Conservation (phyloP, 2,797 vertebrate species). For the Phrynocephalus guinanensis region DNA sequence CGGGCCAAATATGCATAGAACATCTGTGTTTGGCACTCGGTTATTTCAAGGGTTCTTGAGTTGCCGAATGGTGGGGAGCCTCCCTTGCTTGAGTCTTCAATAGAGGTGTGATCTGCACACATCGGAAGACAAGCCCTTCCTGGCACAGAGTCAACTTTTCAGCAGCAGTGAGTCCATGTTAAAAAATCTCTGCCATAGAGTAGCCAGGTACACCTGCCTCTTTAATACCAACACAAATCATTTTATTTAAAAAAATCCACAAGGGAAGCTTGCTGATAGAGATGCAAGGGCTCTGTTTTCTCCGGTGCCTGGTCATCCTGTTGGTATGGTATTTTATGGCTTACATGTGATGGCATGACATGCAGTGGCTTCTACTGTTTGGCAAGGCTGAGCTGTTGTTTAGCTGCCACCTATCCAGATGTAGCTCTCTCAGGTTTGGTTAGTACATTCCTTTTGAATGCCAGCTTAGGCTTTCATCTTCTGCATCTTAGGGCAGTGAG, state of each 20-base stretch:
- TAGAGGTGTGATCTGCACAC: too few relatives aligned
- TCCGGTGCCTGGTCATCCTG: too few relatives aligned
- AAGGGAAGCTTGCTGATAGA: neutral
- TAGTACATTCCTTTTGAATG: neutral
- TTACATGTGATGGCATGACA: neutral
- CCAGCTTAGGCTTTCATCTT: too few relatives aligned
- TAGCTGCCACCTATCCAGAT: neutral
- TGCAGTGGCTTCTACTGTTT: neutral
- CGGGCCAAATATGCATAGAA: too few relatives aligned
- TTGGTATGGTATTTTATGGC: neutral
- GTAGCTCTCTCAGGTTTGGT: neutral
- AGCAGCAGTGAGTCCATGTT: neutral
- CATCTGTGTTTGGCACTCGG: too few relatives aligned
- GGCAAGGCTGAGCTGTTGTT: neutral
- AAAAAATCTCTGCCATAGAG: neutral
- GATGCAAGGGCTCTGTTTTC: neutral
- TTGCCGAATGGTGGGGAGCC: too few relatives aligned
- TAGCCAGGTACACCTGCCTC: neutral
- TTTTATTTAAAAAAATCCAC: too few relatives aligned
- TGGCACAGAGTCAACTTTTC: neutral
- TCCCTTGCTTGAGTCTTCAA: too few relatives aligned
- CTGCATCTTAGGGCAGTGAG: neutral
- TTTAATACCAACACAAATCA: neutral
- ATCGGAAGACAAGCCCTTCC: neutral
- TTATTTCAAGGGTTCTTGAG: too few relatives aligned